Conservation (phyloP, 2,888 invertebrate genomes). For the Erebia palarica region DNA sequence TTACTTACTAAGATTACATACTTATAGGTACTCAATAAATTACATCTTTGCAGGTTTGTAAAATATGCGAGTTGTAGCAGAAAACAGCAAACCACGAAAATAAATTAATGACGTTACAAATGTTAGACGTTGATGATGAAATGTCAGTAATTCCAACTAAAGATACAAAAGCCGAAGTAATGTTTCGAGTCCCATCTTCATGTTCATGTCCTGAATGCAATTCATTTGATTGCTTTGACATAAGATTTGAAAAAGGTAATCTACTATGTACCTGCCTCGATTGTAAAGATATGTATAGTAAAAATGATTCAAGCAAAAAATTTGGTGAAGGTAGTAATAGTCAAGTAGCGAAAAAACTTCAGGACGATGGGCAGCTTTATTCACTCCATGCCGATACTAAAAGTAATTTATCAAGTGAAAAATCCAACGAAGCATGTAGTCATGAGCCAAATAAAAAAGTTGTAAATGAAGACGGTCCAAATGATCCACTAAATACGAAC, state of each 20-base stretch:
- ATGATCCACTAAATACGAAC: background rate
- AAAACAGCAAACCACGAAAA: background rate
- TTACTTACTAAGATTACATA: no score
- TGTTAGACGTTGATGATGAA: background rate
- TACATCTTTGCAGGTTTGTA: conserved; percentile 20
- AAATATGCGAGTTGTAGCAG: conserved; percentile 12
- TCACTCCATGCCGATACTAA: background rate
- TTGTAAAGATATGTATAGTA: conserved; percentile 19
- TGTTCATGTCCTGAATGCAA: conserved; percentile 60
- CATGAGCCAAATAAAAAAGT: background rate
- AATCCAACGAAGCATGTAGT: background rate
- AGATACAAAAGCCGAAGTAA: background rate
- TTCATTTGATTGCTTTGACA: conserved; percentile 48
- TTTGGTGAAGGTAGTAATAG: background rate
- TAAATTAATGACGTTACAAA: conserved; percentile 22
- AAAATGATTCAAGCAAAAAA: conserved; percentile 3
- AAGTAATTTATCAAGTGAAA: background rate
- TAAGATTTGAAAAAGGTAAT: conserved; percentile 43
- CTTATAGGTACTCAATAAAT: no score
- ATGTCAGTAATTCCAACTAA: conserved; percentile 4
- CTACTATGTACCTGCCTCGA: conserved; percentile 43
- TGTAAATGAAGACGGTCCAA: background rate
- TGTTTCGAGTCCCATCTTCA: conserved; percentile 29
- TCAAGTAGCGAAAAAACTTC: background rate
- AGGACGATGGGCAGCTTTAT: conserved; percentile 2